A percentile compares a stretch with the other conserved stretches of the same genome.
phyloP scores from a whole-genome alignment of 2,113 vertebrate species.

The Agapornis roseicollis region DNA sequence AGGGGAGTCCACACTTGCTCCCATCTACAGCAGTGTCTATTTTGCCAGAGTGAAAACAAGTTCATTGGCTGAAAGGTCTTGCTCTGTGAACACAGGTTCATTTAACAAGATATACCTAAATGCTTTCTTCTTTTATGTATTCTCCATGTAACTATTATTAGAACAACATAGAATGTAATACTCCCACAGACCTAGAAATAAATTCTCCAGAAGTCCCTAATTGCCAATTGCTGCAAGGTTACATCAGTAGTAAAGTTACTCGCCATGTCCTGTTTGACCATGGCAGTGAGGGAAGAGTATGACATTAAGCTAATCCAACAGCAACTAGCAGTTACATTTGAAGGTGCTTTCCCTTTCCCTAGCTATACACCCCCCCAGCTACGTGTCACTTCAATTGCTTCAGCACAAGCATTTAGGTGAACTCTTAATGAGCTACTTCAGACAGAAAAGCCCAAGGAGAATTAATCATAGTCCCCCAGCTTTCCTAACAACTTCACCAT shows the following conservation, averaged over 20 bases:
- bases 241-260: background rate
- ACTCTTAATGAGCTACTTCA: background rate
- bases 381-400: background rate
- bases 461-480: background rate
- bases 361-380: background rate
- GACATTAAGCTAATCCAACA: background rate
- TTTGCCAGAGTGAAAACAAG: background rate
- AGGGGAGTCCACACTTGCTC: background rate
- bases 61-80: background rate
- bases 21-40: background rate
- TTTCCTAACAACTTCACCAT: background rate
- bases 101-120: background rate
- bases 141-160: background rate
- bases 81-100: background rate
- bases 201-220: background rate
- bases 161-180: background rate
- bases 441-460: background rate
- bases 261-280: fast-evolving
- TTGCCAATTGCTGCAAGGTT: background rate
- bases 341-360: background rate
- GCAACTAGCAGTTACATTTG: background rate
- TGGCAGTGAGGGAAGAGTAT: background rate
- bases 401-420: background rate
- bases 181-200: background rate
- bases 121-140: background rate